phyloP scores from a whole-genome alignment of 2,113 vertebrate species.

The Prunella himalayana region DNA sequence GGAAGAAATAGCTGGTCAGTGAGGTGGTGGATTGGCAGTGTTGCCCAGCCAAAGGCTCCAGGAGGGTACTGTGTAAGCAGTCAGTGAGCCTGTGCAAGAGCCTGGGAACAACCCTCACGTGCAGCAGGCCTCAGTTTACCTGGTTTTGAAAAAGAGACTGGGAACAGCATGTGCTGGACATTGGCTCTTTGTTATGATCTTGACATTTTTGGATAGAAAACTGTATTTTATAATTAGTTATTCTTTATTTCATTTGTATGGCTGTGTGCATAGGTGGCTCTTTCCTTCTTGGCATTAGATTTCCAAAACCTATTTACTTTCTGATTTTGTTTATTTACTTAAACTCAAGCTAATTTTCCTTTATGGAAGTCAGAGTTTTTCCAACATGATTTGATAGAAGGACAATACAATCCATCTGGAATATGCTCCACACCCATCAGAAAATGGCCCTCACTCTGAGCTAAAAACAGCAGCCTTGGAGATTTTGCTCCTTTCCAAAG shows the following conservation, averaged over 20 bases:
- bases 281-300: background rate
- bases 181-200: background rate
- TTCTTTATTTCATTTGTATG: background rate
- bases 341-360: background rate
- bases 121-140: background rate
- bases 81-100: background rate
- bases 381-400: background rate
- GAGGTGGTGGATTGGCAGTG: background rate
- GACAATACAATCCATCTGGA: slow-evolving; percentile 12
- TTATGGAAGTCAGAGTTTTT: background rate
- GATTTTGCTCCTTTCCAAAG: slow-evolving; percentile 9
- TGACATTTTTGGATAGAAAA: background rate
- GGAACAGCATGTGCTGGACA: fast-evolving
- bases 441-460: slow-evolving; percentile 17
- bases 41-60: background rate
- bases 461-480: background rate
- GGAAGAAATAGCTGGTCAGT: background rate
- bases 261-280: background rate
- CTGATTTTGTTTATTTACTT: background rate
- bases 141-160: background rate
- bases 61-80: background rate
- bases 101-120: fast-evolving
- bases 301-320: slow-evolving; percentile 18
- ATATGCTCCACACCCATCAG: background rate
- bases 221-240: background rate